Conservation (phyloP, 2,888 invertebrate genomes). For the Altica lythri region DNA sequence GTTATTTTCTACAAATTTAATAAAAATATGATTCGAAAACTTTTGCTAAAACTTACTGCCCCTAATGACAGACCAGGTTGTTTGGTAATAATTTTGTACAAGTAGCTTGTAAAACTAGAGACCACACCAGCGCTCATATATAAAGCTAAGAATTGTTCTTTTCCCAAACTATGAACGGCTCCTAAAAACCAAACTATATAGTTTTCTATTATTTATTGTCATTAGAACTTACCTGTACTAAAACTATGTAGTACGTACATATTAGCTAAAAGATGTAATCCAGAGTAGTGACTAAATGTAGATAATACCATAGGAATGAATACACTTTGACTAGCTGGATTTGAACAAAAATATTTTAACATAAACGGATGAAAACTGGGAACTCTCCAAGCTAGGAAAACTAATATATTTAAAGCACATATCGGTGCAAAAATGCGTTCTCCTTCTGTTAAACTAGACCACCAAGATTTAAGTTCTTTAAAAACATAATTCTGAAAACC, state of each 20-base stretch:
- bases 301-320: constrained; percentile 91
- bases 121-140: constrained; percentile 88
- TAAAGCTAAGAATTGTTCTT: constrained; percentile 89
- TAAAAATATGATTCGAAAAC: too few relatives aligned
- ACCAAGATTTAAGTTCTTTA: constrained; percentile 64
- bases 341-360: constrained; percentile 84
- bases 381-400: constrained; percentile 83
- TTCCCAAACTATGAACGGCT: constrained; percentile 76
- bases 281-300: constrained; percentile 91
- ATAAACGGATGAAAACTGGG: constrained; percentile 73
- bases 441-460: constrained; percentile 73
- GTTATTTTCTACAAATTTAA: background rate
- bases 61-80: constrained; percentile 84
- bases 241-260: constrained; percentile 96
- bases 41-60: constrained; percentile 83
- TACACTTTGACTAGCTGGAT: constrained; percentile 74
- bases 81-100: constrained; percentile 73
- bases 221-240: constrained; percentile 58
- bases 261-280: constrained; percentile 86
- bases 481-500: constrained; percentile 49
- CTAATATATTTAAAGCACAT: constrained; percentile 74
- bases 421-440: constrained; percentile 82
- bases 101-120: constrained; percentile 82
- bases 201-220: background rate
- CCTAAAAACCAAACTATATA: constrained; percentile 54